Evolutionary conservation across 2,113 vertebrate species (phyloP).

Genomic region (Aspidoscelis tigris): DNA sequence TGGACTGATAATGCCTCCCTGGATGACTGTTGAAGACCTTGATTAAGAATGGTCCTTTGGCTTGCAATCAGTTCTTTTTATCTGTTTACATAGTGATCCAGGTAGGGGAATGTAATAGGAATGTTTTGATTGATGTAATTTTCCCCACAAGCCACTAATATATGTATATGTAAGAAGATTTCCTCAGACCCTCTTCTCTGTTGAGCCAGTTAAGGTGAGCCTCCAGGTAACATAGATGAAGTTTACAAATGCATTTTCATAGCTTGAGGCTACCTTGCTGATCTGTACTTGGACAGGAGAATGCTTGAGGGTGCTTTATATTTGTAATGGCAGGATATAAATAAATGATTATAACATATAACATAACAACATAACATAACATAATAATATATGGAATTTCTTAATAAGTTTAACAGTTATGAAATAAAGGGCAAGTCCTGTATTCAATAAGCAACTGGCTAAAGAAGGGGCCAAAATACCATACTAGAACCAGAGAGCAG

Average conservation of each 20-base stretch:
- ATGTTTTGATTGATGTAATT: neutral
- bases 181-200: neutral
- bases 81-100: slow-evolving; percentile 2
- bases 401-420: no score
- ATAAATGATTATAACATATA: neutral
- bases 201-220: neutral
- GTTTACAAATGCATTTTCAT: neutral
- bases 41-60: slow-evolving; percentile 5
- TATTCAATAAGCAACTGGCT: no score
- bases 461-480: no score
- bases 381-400: no score
- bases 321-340: neutral
- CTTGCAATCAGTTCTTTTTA: neutral
- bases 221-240: neutral
- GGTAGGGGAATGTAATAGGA: neutral
- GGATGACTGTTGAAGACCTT: neutral
- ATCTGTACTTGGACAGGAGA: neutral
- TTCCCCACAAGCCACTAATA: neutral
- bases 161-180: neutral
- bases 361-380: no score
- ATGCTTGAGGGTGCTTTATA: neutral
- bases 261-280: neutral
- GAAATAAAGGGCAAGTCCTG: no score
- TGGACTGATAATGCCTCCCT: slow-evolving; percentile 45
- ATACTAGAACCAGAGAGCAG: no score